A percentile compares a stretch with the other conserved stretches of the same genome.
Evolutionary conservation across 2,113 vertebrate genomes (phyloP).

Genomic region (Bubo bubo): DNA sequence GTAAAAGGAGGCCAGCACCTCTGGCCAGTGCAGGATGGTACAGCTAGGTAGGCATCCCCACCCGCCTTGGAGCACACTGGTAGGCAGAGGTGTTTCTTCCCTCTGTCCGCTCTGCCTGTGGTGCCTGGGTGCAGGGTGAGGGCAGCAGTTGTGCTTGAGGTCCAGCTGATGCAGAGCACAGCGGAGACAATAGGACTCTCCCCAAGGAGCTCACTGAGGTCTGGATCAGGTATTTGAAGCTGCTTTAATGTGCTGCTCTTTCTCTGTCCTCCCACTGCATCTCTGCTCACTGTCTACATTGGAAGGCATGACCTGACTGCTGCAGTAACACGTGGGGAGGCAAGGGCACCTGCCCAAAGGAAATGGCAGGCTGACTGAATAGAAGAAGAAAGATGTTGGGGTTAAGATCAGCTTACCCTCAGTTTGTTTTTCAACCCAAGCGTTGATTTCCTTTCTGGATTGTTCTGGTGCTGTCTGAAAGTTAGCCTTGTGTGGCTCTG

Average conservation of each 20-base stretch:
- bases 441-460: slow-evolving; percentile 67
- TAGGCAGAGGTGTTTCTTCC: background rate
- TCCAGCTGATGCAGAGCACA: background rate
- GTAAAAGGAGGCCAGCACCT: background rate
- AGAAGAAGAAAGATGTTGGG: background rate
- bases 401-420: slow-evolving; percentile 58
- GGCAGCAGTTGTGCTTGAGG: background rate
- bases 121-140: background rate
- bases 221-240: background rate
- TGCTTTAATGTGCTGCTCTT: background rate
- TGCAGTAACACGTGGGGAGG: background rate
- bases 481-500: slow-evolving; percentile 58
- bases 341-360: background rate
- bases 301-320: background rate
- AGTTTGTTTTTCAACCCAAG: slow-evolving; percentile 74
- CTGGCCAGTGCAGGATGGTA: background rate
- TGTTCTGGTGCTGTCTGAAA: slow-evolving; percentile 59
- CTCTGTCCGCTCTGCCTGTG: background rate
- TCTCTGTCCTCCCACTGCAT: background rate
- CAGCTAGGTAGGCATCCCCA: background rate
- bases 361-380: background rate
- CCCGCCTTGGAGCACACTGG: background rate
- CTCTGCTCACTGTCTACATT: background rate
- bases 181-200: rapidly evolving
- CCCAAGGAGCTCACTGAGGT: background rate